Base-by-base conservation (phyloP, 2,797 vertebrate species). In the Phrynocephalus forsythii region DNA sequence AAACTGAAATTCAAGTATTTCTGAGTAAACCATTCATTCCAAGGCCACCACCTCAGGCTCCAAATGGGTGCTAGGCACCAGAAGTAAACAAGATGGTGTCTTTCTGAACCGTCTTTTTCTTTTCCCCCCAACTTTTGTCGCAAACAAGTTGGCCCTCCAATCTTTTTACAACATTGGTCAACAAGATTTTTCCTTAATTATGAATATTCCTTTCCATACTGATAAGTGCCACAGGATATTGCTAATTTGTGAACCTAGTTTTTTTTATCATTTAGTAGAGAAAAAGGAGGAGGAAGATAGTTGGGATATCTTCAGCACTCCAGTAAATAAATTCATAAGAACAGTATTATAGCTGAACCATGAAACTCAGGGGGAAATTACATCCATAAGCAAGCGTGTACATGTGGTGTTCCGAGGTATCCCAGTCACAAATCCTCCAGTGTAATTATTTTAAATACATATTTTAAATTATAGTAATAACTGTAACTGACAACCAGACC, bases 391-490 rank as follows among this genome's bases (percentile, higher is more conserved):
- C 79, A 88, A 82, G 50, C 69, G 50, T 75, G 50, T 66, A 89
- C 60, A 83, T 91, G 90, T 48, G 3, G 44, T 76, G 28, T 79
- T 77, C 5, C 56, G n/a, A 82, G 75, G 80, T 85, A 24, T 44
- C 3, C 52, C 67, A 24, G 68, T 87, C 84, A 81, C 26, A 30
- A 89, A 84, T 20, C 2, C 86, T 82, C 15, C 63, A 81, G 79
- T 82, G 60, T 28, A 72, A 84, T 91, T 90, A 88, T 86, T 92
- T 94, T 89, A 87, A 83, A 84, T 77, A 38, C 76, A 28, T 87
- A 89, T 83, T 78, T 86, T 89, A 90, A 78, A 88, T 91, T 81
- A 89, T 66, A 83, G 83, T 88, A 93, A 90, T 88, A 90, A 81
- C 20, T 85, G 60, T 82, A 88, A 75, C 66, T 90, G 82, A 92